phyloP scores from a whole-genome alignment of 2,888 invertebrate genomes.

The Tachystola acroxantha region DNA sequence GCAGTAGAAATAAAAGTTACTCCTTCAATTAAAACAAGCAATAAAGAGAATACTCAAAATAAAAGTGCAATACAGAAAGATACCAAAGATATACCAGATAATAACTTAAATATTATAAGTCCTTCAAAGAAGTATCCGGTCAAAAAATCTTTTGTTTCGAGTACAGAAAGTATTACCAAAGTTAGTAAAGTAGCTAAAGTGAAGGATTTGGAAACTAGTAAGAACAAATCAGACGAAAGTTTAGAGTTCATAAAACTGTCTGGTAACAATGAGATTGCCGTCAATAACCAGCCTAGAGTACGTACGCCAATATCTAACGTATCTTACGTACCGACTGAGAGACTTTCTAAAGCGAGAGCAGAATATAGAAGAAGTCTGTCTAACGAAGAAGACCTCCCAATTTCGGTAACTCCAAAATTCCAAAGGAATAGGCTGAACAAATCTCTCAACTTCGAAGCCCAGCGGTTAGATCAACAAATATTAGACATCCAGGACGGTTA shows the following conservation, averaged over 20 bases:
- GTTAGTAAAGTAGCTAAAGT: constrained; percentile 67
- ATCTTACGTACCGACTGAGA: constrained; percentile 60
- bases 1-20: constrained; percentile 35
- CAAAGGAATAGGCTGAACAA: constrained; percentile 71
- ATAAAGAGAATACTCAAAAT: constrained; percentile 49
- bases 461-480: constrained; percentile 69
- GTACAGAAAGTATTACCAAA: constrained; percentile 56
- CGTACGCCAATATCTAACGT: constrained; percentile 70
- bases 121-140: constrained; percentile 70
- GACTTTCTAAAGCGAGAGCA: constrained; percentile 41
- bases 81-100: constrained; percentile 67
- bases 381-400: constrained; percentile 51
- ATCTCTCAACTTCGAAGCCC: constrained; percentile 68
- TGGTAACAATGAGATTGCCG: constrained; percentile 66
- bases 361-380: constrained; percentile 61
- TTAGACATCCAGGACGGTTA: constrained; percentile 69
- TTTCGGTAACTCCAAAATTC: constrained; percentile 60
- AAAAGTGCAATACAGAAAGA: constrained; percentile 67
- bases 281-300: constrained; percentile 69
- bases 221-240: constrained; percentile 62
- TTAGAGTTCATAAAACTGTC: constrained; percentile 66
- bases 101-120: constrained; percentile 64
- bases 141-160: constrained; percentile 62
- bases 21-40: constrained; percentile 39
- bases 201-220: constrained; percentile 67